Base-by-base conservation (phyloP, 2,797 vertebrate species). In the Alca torda region DNA sequence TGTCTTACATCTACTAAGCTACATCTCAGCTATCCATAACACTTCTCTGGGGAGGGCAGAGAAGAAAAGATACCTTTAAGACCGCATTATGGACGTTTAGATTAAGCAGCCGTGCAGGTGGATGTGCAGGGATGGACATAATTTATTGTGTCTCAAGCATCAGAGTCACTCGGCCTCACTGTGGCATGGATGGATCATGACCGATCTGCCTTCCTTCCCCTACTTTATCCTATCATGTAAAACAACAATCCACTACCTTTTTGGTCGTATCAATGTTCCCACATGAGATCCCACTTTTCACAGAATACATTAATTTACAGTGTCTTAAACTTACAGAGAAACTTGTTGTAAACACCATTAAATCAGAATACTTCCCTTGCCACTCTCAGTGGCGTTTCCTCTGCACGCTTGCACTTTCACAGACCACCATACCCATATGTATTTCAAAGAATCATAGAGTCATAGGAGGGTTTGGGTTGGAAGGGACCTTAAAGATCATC, bases 81-180 rank as follows among this genome's bases (percentile, higher is more conserved):
- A 72, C 9, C 12, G 4, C 10, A 8, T 46, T 74, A 15, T 14
- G 4, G 18, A 20, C 18, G 4, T 39, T 81, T n/a, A 70, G 16
- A 75, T 31, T 33, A n/a, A 72, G 2, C 19, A n/a, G 3, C 3
- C 2, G 0, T 21, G 8, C 3, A 30, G 2, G 20, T 17, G 4
- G 17, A n/a, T 39, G 13, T 53, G 7, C 30, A 69, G 67, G 7
- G 13, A 15, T 30, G 21, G 39, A 53, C 26, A 8, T 17, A 39
- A 9, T 17, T 2, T 41, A 4, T 6, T 77, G 6, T 33, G 10
- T 50, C 13, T 76, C 26, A 51, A 6, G 12, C 8, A 46, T 5
- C 13, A 37, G 21, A 16, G 30, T 53, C 25, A 37, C 25, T n/a
- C 14, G 46, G 14, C n/a, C 16, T 24, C 14, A 12, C 23, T 41